A percentile compares a stretch with the other conserved stretches of the same genome.
Conservation (phyloP, 1,140 invertebrate genomes). For the Nephotettix cincticeps region DNA sequence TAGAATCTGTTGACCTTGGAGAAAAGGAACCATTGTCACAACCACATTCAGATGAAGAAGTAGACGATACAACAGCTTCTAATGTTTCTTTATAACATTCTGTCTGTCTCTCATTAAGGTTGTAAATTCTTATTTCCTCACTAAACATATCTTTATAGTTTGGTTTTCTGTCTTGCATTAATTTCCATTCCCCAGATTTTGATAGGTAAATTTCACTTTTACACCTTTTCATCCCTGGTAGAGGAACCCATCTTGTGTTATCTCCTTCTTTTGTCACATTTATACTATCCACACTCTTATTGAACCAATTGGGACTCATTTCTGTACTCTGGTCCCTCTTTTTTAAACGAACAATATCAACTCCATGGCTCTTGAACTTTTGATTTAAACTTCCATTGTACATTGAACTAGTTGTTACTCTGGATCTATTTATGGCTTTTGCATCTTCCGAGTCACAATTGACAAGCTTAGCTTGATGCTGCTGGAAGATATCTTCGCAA, state of each 20-base stretch:
- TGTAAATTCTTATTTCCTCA: slow-evolving; percentile 18
- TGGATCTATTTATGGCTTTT: slow-evolving; percentile 27
- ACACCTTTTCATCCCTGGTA: slow-evolving; percentile 32
- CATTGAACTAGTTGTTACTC: too few relatives aligned
- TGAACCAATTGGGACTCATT: slow-evolving; percentile 20
- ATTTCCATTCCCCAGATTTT: slow-evolving; percentile 34
- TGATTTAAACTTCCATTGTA: background rate
- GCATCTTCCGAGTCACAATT: slow-evolving; percentile 42
- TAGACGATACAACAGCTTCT: slow-evolving; percentile 30
- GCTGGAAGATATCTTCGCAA: slow-evolving; percentile 41
- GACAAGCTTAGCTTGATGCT: slow-evolving; percentile 41
- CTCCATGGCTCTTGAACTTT: background rate
- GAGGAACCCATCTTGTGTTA: slow-evolving; percentile 30
- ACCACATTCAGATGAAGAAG: slow-evolving; percentile 35
- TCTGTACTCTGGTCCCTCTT: slow-evolving; percentile 24
- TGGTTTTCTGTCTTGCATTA: background rate
- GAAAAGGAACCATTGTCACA: slow-evolving; percentile 30
- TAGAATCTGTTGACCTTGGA: slow-evolving; percentile 28
- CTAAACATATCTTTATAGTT: background rate
- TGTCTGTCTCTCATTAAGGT: slow-evolving; percentile 19
- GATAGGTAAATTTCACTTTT: slow-evolving; percentile 38
- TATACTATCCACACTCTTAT: slow-evolving; percentile 22
- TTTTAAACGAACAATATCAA: slow-evolving; percentile 8
- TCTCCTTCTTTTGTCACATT: slow-evolving; percentile 1
- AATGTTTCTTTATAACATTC: slow-evolving; percentile 27